Conservation (phyloP, 2,797 vertebrate species). For the Buphagus erythrorhynchus region DNA sequence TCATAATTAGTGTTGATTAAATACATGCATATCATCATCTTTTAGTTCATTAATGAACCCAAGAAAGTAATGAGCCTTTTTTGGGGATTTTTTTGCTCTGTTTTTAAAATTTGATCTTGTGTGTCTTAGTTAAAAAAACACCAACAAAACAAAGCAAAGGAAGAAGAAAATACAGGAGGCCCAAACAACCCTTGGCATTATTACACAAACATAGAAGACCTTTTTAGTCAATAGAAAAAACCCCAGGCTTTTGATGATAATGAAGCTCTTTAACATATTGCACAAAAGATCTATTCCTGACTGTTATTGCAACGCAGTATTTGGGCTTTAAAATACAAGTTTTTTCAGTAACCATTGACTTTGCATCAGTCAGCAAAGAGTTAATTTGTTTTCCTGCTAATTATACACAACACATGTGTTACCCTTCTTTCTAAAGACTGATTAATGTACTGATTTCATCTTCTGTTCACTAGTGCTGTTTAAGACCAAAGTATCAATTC, state of each 20-base stretch:
- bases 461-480: background rate
- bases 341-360: background rate
- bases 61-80: background rate
- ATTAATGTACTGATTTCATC: conserved; percentile 17
- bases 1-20: conserved; percentile 27
- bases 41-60: background rate
- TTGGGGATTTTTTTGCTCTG: fast-evolving
- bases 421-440: background rate
- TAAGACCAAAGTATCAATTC: conserved; percentile 4
- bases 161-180: background rate
- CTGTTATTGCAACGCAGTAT: background rate
- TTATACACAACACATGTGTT: background rate
- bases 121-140: background rate
- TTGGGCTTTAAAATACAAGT: background rate
- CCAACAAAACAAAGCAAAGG: background rate
- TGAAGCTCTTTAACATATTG: background rate
- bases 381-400: conserved; percentile 3
- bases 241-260: background rate
- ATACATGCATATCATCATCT: background rate
- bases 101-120: background rate
- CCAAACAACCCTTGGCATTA: background rate
- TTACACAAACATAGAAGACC: background rate
- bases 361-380: background rate
- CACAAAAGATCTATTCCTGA: background rate
- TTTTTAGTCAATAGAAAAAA: background rate